Conservation (phyloP, 1,140 invertebrate genomes). For the Drosophila simulans region DNA sequence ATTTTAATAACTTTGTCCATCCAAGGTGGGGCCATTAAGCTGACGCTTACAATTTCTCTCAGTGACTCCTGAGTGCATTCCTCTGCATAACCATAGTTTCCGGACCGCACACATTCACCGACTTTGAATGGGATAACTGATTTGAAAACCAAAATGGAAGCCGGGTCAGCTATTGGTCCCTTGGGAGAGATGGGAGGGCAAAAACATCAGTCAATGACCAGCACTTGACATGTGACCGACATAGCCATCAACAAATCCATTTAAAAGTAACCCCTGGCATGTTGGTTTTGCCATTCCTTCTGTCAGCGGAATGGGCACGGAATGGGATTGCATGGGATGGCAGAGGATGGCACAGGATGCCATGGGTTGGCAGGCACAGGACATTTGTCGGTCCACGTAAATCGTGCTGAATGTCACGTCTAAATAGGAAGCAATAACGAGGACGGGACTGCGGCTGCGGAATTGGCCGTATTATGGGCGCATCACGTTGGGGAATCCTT, state of each 20-base stretch:
- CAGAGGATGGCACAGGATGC: not conserved
- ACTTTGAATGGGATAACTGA: slow-evolving; percentile 31
- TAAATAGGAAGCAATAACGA: slow-evolving; percentile 49
- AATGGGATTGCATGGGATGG: not conserved
- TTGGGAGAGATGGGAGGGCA: not conserved
- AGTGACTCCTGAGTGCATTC: slow-evolving; percentile 17
- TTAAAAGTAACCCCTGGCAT: slow-evolving; percentile 52
- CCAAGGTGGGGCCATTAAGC: too few relatives aligned
- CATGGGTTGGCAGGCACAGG: not conserved
- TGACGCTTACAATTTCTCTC: not conserved
- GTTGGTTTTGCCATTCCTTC: slow-evolving; percentile 3
- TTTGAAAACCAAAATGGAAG: slow-evolving; percentile 22
- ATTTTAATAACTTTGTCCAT: too few relatives aligned
- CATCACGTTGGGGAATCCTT: slow-evolving; percentile 40
- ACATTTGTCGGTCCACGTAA: slow-evolving; percentile 57
- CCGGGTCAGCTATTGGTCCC: slow-evolving; percentile 26
- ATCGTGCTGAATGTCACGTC: slow-evolving; percentile 73
- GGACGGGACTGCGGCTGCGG: slow-evolving; percentile 31
- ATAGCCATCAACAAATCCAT: slow-evolving; percentile 71
- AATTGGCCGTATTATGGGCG: slow-evolving; percentile 61
- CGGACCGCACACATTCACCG: slow-evolving; percentile 4
- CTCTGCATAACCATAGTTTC: slow-evolving; percentile 21
- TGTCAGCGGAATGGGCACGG: not conserved
- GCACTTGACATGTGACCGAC: slow-evolving; percentile 78
- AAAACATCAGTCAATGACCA: slow-evolving; percentile 61